Conservation (phyloP, 1,140 invertebrate species). For the Bombyx mandarina region DNA sequence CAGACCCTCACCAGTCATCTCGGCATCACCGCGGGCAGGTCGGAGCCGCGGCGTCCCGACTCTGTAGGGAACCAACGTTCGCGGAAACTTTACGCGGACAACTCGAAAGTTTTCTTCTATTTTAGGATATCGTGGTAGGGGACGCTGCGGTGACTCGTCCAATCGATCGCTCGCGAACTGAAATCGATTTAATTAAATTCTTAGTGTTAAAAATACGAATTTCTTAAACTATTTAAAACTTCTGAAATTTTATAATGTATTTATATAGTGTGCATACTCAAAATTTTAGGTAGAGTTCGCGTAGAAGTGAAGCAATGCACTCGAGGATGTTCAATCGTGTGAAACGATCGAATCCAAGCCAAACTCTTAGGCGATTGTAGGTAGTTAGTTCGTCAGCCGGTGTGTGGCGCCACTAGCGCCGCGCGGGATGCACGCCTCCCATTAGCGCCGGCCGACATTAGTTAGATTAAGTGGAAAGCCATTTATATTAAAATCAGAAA, state of each 20-base stretch:
- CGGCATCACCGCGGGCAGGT: slow-evolving; percentile 1
- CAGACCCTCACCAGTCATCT: slow-evolving; percentile 37
- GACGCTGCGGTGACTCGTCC: slow-evolving; percentile 5
- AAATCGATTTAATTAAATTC: slow-evolving; percentile 14
- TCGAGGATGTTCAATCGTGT: slow-evolving; percentile 23
- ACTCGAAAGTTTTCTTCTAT: not conserved
- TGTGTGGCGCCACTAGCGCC: slow-evolving; percentile 10
- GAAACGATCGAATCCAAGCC: slow-evolving; percentile 26
- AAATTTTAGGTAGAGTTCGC: slow-evolving; percentile 43
- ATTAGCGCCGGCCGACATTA: slow-evolving; percentile 43
- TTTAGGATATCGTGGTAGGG: not conserved
- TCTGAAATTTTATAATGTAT: slow-evolving; percentile 57
- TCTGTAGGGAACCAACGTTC: not conserved
- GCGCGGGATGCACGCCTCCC: slow-evolving; percentile 6
- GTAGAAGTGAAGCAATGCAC: slow-evolving; percentile 34
- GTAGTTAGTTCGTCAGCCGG: slow-evolving; percentile 35
- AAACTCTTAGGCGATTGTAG: slow-evolving; percentile 31
- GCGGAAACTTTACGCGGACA: not conserved
- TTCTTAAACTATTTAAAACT: slow-evolving; percentile 55
- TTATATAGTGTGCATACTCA: slow-evolving; percentile 50
- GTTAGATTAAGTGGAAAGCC: slow-evolving; percentile 62
- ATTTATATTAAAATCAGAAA: slow-evolving; percentile 58
- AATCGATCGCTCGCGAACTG: slow-evolving; percentile 14
- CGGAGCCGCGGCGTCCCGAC: slow-evolving; percentile 5
- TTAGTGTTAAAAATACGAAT: slow-evolving; percentile 65